These are phyloP conservation scores for Peromyscus attwateri DNA, from an alignment of 2,797 vertebrate genomes.

Conservation along the genomic window DNA sequence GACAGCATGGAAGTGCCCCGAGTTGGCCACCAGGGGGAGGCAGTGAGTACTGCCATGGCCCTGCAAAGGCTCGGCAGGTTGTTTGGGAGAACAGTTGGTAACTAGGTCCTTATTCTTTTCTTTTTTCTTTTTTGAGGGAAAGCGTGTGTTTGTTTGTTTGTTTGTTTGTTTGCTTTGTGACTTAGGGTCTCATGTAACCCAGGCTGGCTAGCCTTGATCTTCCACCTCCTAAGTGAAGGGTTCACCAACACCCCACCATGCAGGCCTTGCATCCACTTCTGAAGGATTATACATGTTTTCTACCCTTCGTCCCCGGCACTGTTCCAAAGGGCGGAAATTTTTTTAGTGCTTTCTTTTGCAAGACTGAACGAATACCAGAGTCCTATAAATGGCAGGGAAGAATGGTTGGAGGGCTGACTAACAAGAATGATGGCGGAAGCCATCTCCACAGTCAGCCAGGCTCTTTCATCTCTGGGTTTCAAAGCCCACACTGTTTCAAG, in stretches of 20 bases:
- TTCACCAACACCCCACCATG: background rate
- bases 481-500: background rate
- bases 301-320: background rate
- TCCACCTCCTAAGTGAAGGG: background rate
- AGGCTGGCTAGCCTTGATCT: background rate
- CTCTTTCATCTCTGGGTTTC: slow-evolving; percentile 11
- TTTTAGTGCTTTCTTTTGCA: slow-evolving; percentile 25
- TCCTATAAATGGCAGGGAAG: background rate
- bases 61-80: background rate
- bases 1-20: slow-evolving; percentile 9
- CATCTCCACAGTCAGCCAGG: background rate
- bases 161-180: background rate
- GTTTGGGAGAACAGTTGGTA: background rate
- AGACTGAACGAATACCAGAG: background rate
- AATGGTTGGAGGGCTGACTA: background rate
- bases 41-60: slow-evolving; percentile 29
- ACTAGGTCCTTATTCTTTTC: background rate
- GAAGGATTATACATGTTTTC: background rate
- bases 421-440: background rate
- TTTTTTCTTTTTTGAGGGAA: background rate
- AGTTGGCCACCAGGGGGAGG: slow-evolving; percentile 72
- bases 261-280: background rate
- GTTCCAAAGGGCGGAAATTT: background rate
- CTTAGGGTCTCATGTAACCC: background rate
- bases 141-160: background rate